Evolutionary conservation across 2,888 invertebrate genomes (phyloP), one percentile per base, ranked within the genome.

Genomic region (Amblyjoppa fuscipennis): DNA sequence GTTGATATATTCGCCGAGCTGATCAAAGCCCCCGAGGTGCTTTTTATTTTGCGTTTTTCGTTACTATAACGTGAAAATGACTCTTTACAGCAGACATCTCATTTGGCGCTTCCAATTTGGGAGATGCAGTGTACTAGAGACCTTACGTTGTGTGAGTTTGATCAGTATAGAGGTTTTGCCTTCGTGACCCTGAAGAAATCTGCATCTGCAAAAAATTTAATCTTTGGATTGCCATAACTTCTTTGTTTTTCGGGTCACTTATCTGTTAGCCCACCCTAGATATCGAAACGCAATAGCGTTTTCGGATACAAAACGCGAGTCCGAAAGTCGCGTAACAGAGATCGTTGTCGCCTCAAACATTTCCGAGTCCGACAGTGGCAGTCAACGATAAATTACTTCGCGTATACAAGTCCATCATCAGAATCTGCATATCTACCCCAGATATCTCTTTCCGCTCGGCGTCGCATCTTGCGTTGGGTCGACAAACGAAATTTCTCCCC

Each of bases 1-100:
- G 97, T 98, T 77, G 96, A 95, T 9, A 97, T 99, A 91, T 99
- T 98, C 93, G 93, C 90, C 0, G 96, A 98, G 91, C 97, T 97
- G 41, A 94, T 95, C 11, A 89, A 91, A 84, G 92, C 91, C 2
- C 2, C 82, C 7, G 7, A 38, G 38, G 38, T 38, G 38, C 38
- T 6, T 38, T 7, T 7, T 0, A 38, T 38, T 38, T 1, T 6
- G 38, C 6, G 38, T 38, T 38, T 38, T 38, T 38, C 31, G 5
- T 34, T 34, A 34, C 5, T 34, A 34, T 5, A 34, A 5, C 31
- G 5, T 34, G 31, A 34, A 20, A 20, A 20, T 20, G 20, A 20
- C 20, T 20, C 20, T 20, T 20, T 20, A 20, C 20, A 20, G 20
- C 20, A 20, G 20, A 20, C 20, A 20, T 20, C 20, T 20, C 20